Evolutionary conservation across 2,888 invertebrate species (phyloP), one percentile per base, ranked within the genome.

Genomic region (Apotomis betuletana): DNA sequence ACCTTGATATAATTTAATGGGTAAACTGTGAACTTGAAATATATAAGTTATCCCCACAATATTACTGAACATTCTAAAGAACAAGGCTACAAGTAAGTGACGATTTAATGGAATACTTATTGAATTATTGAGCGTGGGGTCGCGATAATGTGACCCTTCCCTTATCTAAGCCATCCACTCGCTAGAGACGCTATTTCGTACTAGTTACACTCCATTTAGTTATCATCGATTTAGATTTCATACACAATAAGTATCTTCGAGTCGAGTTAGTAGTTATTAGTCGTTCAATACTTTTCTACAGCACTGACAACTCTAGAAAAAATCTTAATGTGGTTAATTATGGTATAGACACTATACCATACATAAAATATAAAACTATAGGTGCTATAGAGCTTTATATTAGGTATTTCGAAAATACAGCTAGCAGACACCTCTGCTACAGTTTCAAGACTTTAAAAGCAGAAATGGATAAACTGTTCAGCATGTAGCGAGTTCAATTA

Each of bases 121-220:
- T 74, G 67, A 70, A 73, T 73, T 73, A 70, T 70, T 63, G 69
- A 70, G 69, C 59, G 63, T 64, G 69, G 73, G 74, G 77, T 74
- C 76, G 71, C 63, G 76, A 75, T 77, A 75, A 67, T 68, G 55
- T 58, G 71, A 76, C 77, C 75, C 75, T 74, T 74, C 15, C 49
- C 67, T 75, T 69, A 69, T 73, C 71, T 60, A 9, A 36, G 9
- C 58, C 67, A 62, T 61, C 67, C 61, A 67, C 51, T 57, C 67
- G 49, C 9, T 38, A 46, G 9, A n/a, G 51, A 67, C 49, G 36
- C 60, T 49, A 64, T 65, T 59, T 67, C 67, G 46, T 58, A 55
- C 54, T 51, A 58, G 62, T 71, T 67, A 67, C 55, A 71, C 58
- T 13, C 10, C 41, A 60, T 61, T 67, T 41, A 41, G 4, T 41